Evolutionary conservation across 30 jellyfish, hydroid and myxozoan species (phyloP).

Genomic region (Nemopilema nomurai): DNA sequence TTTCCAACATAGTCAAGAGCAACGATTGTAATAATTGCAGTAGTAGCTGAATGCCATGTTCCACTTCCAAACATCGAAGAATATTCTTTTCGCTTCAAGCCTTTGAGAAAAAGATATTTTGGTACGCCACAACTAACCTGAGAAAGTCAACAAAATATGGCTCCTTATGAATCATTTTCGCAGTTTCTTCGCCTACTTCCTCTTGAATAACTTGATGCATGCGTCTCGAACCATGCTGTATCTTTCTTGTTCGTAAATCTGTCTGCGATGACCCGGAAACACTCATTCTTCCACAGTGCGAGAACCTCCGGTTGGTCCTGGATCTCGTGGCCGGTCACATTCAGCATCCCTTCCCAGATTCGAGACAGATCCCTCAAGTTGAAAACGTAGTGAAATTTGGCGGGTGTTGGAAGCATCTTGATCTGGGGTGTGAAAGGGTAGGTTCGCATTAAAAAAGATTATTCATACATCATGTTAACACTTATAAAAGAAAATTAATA

Average conservation of each 20-base stretch:
- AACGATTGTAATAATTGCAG: no score
- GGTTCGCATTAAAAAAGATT: no score
- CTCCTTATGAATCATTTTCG: slow-evolving; percentile 57
- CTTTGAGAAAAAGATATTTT: no score
- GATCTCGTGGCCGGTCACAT: slow-evolving; percentile 59
- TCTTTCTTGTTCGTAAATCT: slow-evolving; percentile 84
- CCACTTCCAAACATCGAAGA: no score
- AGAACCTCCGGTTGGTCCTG: slow-evolving; percentile 32
- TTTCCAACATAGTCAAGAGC: no score
- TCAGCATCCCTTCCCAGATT: slow-evolving; percentile 99
- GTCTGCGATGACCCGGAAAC: slow-evolving; percentile 93
- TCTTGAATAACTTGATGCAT: slow-evolving; percentile 48
- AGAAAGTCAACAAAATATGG: slow-evolving; percentile 94
- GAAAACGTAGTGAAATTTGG: slow-evolving; percentile 94
- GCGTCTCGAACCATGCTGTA: slow-evolving; percentile 70
- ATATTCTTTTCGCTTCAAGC: no score
- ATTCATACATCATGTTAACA: no score
- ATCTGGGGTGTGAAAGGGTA: slow-evolving; percentile 21
- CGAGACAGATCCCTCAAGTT: slow-evolving; percentile 96
- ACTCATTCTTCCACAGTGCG: slow-evolving; percentile 91
- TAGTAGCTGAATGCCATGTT: no score
- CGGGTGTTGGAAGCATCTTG: slow-evolving; percentile 98
- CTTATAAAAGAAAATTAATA: no score
- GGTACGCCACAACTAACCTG: slow-evolving; percentile 32
- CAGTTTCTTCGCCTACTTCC: slow-evolving; percentile 68